phyloP scores from a whole-genome alignment of 2,797 vertebrate species.

The Sebastes glaucus region DNA sequence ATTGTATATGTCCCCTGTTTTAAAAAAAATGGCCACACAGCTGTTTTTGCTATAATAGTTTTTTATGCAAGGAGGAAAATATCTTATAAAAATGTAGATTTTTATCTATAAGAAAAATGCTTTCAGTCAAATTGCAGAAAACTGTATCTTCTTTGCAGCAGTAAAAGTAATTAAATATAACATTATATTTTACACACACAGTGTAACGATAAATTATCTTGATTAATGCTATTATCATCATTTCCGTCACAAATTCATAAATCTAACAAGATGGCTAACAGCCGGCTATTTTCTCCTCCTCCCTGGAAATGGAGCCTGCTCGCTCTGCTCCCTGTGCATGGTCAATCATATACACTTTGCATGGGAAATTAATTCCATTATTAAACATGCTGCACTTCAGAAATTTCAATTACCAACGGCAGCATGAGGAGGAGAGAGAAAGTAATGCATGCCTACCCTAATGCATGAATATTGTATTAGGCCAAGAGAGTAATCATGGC shows the following conservation, averaged over 20 bases:
- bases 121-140: background rate
- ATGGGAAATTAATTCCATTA: constrained; percentile 88
- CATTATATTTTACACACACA: constrained; percentile 1
- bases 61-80: background rate
- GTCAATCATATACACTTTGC: constrained; percentile 83
- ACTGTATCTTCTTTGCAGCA: background rate
- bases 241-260: constrained; percentile 41
- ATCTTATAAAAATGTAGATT: background rate
- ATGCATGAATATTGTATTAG: constrained; percentile 83
- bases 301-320: constrained; percentile 45
- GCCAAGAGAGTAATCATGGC: constrained; percentile 75
- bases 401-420: constrained; percentile 85
- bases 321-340: constrained; percentile 63
- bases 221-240: constrained; percentile 39
- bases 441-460: constrained; percentile 71
- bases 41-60: background rate
- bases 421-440: constrained; percentile 68
- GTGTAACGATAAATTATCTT: constrained; percentile 33
- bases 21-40: background rate
- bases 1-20: background rate
- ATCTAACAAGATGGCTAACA: constrained; percentile 54
- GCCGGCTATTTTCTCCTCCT: constrained; percentile 48
- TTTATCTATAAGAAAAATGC: background rate
- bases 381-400: constrained; percentile 86
- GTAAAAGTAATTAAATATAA: constrained; percentile 16